These are phyloP conservation scores for Riparia riparia DNA, from an alignment of 2,113 vertebrate species.

Conservation along the genomic window DNA sequence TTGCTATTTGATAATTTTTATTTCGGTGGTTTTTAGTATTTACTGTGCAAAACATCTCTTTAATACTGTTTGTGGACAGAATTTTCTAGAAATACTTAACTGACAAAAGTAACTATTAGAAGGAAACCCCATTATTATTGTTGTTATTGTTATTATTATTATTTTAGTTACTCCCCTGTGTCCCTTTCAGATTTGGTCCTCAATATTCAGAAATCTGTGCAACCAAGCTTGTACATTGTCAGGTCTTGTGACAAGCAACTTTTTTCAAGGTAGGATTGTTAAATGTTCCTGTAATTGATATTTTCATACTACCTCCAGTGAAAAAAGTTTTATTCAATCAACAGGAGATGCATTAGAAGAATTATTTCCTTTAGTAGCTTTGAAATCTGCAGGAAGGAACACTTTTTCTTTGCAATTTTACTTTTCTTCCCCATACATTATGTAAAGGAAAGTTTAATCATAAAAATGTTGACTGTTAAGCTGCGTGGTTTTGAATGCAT, in stretches of 20 bases:
- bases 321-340: not conserved
- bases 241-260: not conserved
- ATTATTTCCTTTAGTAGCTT: constrained; percentile 11
- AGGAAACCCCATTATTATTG: not conserved
- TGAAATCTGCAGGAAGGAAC: constrained; percentile 22
- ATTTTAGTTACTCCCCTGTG: not conserved
- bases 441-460: constrained; percentile 29
- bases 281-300: constrained; percentile 5
- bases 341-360: not conserved
- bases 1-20: not conserved
- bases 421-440: not conserved
- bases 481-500: not conserved
- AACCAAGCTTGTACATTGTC: not conserved
- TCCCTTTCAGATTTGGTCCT: not conserved
- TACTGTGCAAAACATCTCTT: not conserved
- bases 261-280: not conserved
- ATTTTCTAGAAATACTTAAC: not conserved
- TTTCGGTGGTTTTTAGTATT: not conserved
- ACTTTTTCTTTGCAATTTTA: constrained; percentile 1
- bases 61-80: not conserved
- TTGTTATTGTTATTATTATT: not conserved
- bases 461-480: constrained; percentile 14
- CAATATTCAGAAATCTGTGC: not conserved
- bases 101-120: not conserved
- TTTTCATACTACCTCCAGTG: not conserved